Evolutionary conservation across 2,797 vertebrate species (phyloP).

Genomic region (Phoeniculus purpureus): DNA sequence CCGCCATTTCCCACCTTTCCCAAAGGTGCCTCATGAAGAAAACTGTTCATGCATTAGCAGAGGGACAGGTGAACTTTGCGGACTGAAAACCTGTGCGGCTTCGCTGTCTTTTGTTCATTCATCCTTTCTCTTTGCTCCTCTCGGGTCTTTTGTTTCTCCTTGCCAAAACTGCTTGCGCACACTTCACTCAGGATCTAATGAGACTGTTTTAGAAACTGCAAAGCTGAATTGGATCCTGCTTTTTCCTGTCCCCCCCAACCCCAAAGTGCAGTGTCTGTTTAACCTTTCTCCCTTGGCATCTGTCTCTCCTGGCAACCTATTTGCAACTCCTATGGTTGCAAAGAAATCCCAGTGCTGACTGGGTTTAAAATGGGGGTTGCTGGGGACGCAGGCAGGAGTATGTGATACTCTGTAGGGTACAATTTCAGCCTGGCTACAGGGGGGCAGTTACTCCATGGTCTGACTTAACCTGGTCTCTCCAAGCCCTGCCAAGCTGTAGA

Average conservation of each 20-base stretch:
- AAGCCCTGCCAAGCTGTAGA: background rate
- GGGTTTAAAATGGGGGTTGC: background rate
- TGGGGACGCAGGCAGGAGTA: background rate
- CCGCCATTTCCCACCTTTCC: background rate
- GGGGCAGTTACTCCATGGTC: background rate
- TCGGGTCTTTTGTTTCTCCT: constrained; percentile 37
- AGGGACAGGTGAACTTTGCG: background rate
- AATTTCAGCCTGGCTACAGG: background rate
- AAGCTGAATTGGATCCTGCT: constrained; percentile 38
- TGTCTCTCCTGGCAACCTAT: background rate
- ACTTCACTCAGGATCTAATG: constrained; percentile 15
- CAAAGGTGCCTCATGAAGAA: background rate
- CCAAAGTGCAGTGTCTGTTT: background rate
- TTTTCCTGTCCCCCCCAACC: background rate
- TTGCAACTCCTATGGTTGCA: background rate
- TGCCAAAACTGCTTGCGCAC: constrained; percentile 18
- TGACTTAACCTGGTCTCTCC: background rate
- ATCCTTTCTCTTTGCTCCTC: background rate
- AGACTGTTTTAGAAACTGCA: constrained; percentile 42
- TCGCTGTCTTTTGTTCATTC: constrained; percentile 22
- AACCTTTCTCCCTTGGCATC: constrained; percentile 56
- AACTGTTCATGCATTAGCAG: background rate
- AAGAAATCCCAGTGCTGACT: constrained; percentile 15
- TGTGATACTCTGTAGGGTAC: accelerated
- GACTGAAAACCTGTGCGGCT: background rate